Evolutionary conservation across 23 tunicate species (phyloP).

Genomic region (Phallusia fumigata): DNA sequence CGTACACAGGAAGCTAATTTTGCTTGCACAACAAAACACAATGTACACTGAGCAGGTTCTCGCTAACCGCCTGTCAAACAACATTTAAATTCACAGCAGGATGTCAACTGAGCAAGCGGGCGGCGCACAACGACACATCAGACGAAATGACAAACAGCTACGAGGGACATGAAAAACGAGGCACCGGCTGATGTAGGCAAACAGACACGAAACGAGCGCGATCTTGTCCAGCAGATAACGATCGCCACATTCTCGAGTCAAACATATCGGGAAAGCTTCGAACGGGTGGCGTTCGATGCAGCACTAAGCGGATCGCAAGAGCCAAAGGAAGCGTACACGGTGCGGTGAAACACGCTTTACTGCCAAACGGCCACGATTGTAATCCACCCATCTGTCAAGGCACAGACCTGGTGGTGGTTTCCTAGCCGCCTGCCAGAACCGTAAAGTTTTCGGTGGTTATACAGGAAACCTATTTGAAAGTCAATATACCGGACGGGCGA

Average conservation of each 20-base stretch:
- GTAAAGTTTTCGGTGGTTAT: neutral
- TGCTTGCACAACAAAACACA: too few species aligned
- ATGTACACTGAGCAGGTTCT: neutral
- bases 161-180: neutral
- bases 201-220: neutral
- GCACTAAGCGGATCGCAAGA: slow-evolving; percentile 3
- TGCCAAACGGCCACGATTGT: neutral
- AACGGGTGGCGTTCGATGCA: neutral
- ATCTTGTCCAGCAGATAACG: neutral
- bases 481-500: neutral
- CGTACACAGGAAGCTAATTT: neutral
- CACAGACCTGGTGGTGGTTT: neutral
- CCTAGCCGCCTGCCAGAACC: neutral
- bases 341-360: neutral
- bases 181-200: neutral
- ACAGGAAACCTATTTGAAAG: neutral
- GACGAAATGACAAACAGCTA: neutral
- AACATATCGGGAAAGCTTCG: neutral
- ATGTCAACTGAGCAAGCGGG: neutral
- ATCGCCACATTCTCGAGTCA: neutral
- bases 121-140: too few species aligned
- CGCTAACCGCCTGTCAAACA: neutral
- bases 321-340: neutral
- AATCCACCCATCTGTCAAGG: slow-evolving; percentile 10
- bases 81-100: neutral